A percentile compares a stretch with the other conserved stretches of the same genome.
phyloP scores from a whole-genome alignment of 2,888 invertebrate species.

The Drosophila pegasa region DNA sequence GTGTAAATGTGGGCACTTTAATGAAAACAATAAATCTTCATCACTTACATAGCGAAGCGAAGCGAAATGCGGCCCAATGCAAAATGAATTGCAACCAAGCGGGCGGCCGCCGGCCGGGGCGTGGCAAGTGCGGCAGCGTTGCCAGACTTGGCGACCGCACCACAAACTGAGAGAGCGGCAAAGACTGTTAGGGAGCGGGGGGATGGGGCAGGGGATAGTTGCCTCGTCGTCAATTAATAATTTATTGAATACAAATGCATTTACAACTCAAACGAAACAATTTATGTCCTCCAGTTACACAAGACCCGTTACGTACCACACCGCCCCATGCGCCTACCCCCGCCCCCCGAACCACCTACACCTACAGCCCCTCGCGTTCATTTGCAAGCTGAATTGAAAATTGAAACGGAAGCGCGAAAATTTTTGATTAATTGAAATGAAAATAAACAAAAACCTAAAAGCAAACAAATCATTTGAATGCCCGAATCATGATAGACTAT shows the following conservation, averaged over 20 bases:
- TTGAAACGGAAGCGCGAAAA: conserved; percentile 65
- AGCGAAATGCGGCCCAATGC: conserved; percentile 52
- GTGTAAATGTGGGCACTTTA: conserved; percentile 76
- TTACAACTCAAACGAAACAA: conserved; percentile 62
- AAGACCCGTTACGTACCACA: not conserved
- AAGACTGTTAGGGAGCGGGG: not conserved
- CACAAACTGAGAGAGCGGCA: not conserved
- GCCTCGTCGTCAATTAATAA: conserved; percentile 48
- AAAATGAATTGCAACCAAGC: conserved; percentile 51
- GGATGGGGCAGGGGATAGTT: not conserved
- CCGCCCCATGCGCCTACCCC: not conserved
- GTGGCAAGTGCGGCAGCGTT: conserved; percentile 23
- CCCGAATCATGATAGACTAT: not conserved
- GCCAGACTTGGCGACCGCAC: conserved; percentile 1
- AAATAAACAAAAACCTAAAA: conserved; percentile 38
- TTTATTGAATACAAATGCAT: conserved; percentile 72
- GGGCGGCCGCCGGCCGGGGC: conserved; percentile 1
- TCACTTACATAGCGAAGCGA: conserved; percentile 48
- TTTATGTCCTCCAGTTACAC: conserved; percentile 52
- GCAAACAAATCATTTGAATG: conserved; percentile 13
- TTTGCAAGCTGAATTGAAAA: conserved; percentile 9
- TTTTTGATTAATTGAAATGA: conserved; percentile 71
- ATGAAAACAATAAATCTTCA: conserved; percentile 79
- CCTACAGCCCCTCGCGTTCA: not conserved
- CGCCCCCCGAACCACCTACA: not conserved